Evolutionary conservation across 1,140 invertebrate genomes (phyloP).

Genomic region (Diploscapter pachys): DNA sequence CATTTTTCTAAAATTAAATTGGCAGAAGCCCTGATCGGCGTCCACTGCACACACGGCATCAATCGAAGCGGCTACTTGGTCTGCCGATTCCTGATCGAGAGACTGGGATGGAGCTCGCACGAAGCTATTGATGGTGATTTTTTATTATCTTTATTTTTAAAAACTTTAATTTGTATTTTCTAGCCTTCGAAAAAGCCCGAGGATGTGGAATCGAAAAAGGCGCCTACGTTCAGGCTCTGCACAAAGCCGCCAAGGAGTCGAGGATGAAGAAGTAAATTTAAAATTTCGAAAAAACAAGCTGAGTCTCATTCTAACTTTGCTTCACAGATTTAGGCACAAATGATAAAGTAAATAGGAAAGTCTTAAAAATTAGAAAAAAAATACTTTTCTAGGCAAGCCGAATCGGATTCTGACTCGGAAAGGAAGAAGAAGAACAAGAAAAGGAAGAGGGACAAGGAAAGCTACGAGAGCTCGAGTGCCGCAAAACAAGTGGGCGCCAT

Average conservation of each 20-base stretch:
- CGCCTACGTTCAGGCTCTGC: constrained; percentile 60
- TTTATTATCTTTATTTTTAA: constrained; percentile 63
- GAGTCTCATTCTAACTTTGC: constrained; percentile 19
- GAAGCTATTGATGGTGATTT: constrained; percentile 43
- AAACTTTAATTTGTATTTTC: constrained; percentile 66
- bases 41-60: constrained; percentile 86
- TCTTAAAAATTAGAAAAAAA: constrained; percentile 11
- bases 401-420: constrained; percentile 30
- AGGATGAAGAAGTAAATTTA: constrained; percentile 25
- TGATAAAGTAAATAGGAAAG: constrained; percentile 32
- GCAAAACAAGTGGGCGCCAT: constrained; percentile 17
- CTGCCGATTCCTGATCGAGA: constrained; percentile 65
- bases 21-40: constrained; percentile 76
- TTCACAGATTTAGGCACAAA: constrained; percentile 23
- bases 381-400: constrained; percentile 2
- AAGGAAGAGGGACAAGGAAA: constrained; percentile 38
- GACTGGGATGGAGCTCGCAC: constrained; percentile 64
- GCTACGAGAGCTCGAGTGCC: constrained; percentile 4
- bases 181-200: constrained; percentile 61
- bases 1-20: constrained; percentile 39
- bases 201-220: constrained; percentile 63
- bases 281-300: constrained; percentile 18
- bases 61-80: constrained; percentile 85
- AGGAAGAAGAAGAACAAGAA: constrained; percentile 46
- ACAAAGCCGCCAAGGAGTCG: constrained; percentile 43